Conservation (phyloP, 2,888 invertebrate species). For the Autographa gamma region DNA sequence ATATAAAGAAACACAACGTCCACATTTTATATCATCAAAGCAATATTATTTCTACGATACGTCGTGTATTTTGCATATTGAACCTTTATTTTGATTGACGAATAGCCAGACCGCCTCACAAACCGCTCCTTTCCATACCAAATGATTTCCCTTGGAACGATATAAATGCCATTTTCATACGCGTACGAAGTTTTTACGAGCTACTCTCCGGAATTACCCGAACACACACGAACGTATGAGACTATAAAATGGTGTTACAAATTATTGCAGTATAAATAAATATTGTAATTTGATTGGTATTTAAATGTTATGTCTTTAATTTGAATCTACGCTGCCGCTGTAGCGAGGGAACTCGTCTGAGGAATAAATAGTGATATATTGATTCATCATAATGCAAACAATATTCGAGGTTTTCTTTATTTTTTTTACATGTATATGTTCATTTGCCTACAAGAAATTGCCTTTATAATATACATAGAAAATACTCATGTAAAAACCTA, state of each 20-base stretch:
- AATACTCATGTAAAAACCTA: too few relatives aligned
- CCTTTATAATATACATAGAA: too few relatives aligned
- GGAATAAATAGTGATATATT: background rate
- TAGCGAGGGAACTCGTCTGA: background rate
- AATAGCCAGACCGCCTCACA: slow-evolving; percentile 38
- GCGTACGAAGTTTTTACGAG: slow-evolving; percentile 66
- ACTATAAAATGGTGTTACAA: slow-evolving; percentile 55
- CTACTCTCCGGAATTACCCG: slow-evolving; percentile 67
- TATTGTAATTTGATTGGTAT: background rate
- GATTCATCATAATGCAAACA: too few relatives aligned
- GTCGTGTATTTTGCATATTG: slow-evolving; percentile 33
- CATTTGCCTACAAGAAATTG: too few relatives aligned
- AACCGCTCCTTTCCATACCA: slow-evolving; percentile 59
- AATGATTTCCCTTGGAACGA: slow-evolving; percentile 69
- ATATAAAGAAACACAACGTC: slow-evolving; percentile 6
- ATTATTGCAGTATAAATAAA: slow-evolving; percentile 23
- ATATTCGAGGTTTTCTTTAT: too few relatives aligned
- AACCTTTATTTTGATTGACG: slow-evolving; percentile 53
- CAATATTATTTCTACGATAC: slow-evolving; percentile 1
- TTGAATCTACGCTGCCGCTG: background rate
- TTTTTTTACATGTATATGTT: too few relatives aligned
- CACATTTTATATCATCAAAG: slow-evolving; percentile 43
- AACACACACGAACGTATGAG: slow-evolving; percentile 53
- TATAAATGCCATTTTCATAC: slow-evolving; percentile 69
- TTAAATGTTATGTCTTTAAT: background rate